Base-by-base conservation (phyloP, 2,797 vertebrate species). In the Coregonus sp. region DNA sequence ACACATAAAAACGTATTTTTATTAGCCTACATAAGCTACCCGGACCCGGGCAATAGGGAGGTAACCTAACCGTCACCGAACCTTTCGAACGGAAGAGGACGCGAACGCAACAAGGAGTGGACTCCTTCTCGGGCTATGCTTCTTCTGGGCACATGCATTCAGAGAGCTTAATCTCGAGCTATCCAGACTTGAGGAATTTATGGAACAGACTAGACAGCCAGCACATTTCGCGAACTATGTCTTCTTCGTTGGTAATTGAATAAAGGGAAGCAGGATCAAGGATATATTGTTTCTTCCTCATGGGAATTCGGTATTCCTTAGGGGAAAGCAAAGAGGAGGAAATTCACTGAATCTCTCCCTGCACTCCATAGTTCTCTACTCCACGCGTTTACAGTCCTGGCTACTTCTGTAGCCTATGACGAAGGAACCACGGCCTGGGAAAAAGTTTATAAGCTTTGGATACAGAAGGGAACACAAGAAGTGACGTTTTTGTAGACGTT, bases 401-500 rank as follows among this genome's bases (percentile, higher is more conserved):
- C 85, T 88, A 83, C 85, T 77, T 87, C 80, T 86, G 71, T 79
- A 84, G 86, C 50, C 91, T 81, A 79, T 85, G 89, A 90, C 90
- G 87, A 91, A 90, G 90, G 91, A 92, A 94, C 70, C 7, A 91
- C 91, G 92, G 87, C 89, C 90, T 86, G 87, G 84, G 84, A 83
- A 80, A 91, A 93, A 92, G 90, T 92, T 94, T 91, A 76, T 81
- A 83, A 89, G 78, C 79, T 84, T 86, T 90, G 86, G 84, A 87
- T 85, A 87, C 84, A 75, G 81, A 83, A 59, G 71, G 72, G 84
- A 86, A 81, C 78, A 81, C 75, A 67, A 67, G 75, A 74, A 80
- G 82, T 90, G 88, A 85, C 81, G 83, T 78, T 85, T 66, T 59
- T 76, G 78, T 76, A 82, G 40, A 81, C 84, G 67, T 84, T 87